Conservation (phyloP, 2,113 vertebrate genomes). For the Pangasianodon gigas region DNA sequence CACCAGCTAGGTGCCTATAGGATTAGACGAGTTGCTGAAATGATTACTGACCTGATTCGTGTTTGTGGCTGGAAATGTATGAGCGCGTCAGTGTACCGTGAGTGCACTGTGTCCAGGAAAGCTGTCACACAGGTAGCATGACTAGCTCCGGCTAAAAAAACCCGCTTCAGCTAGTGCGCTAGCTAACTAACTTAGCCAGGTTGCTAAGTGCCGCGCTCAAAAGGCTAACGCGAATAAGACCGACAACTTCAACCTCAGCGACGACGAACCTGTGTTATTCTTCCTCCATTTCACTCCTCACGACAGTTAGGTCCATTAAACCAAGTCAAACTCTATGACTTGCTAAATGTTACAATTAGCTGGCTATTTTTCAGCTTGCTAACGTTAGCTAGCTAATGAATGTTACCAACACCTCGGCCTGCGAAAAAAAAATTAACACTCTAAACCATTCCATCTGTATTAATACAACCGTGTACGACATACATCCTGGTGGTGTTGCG, state of each 20-base stretch:
- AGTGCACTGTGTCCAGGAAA: constrained; percentile 17
- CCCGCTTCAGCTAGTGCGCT: constrained; percentile 5
- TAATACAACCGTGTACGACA: neutral
- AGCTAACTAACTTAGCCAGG: constrained; percentile 26
- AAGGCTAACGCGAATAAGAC: neutral
- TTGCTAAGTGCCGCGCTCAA: constrained; percentile 35
- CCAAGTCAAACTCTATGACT: neutral
- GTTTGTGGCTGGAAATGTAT: constrained; percentile 1
- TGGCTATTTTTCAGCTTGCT: constrained; percentile 36
- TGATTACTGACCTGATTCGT: constrained; percentile 8
- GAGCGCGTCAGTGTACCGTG: constrained; percentile 27
- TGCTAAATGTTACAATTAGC: constrained; percentile 16
- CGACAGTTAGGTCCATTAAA: neutral
- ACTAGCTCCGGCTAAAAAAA: constrained; percentile 27
- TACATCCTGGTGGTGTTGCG: neutral
- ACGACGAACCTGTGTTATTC: neutral
- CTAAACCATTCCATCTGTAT: neutral
- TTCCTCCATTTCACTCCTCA: neutral
- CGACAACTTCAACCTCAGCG: neutral
- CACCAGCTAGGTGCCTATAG: too few species aligned
- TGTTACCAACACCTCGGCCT: constrained; percentile 26
- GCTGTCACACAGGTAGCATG: constrained; percentile 45
- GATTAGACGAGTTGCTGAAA: neutral
- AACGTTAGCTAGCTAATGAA: constrained; percentile 31
- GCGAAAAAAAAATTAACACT: neutral